Conservation (phyloP, 1,140 invertebrate genomes). For the Mercenaria mercenaria region DNA sequence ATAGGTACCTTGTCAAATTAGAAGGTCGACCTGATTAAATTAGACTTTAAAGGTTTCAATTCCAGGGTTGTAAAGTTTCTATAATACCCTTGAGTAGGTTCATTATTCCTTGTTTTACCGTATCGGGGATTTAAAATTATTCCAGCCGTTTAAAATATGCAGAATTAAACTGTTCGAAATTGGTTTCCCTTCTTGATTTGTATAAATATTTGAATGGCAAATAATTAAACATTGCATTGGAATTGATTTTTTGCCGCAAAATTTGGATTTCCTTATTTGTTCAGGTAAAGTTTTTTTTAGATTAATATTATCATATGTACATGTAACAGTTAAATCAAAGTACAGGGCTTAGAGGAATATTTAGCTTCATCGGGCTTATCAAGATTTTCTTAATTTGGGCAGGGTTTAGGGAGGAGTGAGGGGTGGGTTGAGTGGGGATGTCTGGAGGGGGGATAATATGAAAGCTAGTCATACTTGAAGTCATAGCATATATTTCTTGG, state of each 20-base stretch:
- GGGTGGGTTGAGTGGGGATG: no score
- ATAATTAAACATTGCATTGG: background rate
- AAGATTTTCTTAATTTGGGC: no score
- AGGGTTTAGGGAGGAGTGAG: no score
- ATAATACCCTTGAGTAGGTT: constrained; percentile 2
- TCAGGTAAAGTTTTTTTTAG: background rate
- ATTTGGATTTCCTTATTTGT: background rate
- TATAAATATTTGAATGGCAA: background rate
- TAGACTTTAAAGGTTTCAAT: background rate
- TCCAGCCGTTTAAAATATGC: background rate
- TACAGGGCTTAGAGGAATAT: no score
- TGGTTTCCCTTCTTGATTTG: background rate
- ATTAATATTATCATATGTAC: no score
- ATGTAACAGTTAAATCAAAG: no score
- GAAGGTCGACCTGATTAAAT: background rate
- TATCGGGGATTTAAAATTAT: background rate
- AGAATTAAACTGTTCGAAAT: background rate
- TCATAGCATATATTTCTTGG: no score
- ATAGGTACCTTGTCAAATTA: constrained; percentile 15
- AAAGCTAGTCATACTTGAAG: no score
- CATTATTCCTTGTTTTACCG: constrained; percentile 1
- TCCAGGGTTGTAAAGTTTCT: constrained; percentile 8
- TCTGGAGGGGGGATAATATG: no score
- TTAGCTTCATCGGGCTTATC: no score
- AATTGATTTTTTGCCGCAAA: background rate